A percentile compares a stretch with the other conserved stretches of the same genome.
These are phyloP conservation scores for Phaenicophaeus curvirostris DNA, from an alignment of 2,797 vertebrate species.

Conservation along the genomic window DNA sequence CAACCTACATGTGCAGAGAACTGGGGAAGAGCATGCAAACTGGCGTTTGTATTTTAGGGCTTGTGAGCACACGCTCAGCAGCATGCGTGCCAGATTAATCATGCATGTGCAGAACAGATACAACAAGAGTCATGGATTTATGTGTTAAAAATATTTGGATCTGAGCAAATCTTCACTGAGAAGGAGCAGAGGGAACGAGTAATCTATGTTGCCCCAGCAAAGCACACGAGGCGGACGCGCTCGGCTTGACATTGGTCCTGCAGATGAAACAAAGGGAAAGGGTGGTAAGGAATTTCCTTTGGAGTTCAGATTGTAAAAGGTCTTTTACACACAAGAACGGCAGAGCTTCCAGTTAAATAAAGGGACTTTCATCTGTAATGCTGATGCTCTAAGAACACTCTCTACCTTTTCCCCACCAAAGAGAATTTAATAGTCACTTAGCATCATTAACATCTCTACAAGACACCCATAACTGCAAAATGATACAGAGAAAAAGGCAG, in stretches of 20 bases:
- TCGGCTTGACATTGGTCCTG: not conserved
- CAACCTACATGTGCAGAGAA: not conserved
- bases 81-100: fast-evolving
- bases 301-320: not conserved
- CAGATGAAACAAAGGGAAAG: not conserved
- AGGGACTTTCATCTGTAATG: not conserved
- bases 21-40: not conserved
- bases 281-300: not conserved
- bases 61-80: fast-evolving
- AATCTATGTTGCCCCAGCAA: not conserved
- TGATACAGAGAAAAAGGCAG: not conserved
- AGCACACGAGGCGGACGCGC: not conserved
- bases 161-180: not conserved
- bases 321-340: not conserved
- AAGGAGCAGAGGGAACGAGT: not conserved
- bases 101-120: fast-evolving
- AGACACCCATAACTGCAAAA: not conserved
- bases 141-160: not conserved
- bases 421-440: not conserved
- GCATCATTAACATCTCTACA: not conserved
- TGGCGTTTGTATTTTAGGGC: not conserved
- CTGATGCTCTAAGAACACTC: not conserved
- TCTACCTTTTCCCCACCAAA: not conserved
- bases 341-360: not conserved
- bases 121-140: not conserved